Evolutionary conservation across 2,113 vertebrate genomes (phyloP).

Genomic region (Uropsilus gracilis): DNA sequence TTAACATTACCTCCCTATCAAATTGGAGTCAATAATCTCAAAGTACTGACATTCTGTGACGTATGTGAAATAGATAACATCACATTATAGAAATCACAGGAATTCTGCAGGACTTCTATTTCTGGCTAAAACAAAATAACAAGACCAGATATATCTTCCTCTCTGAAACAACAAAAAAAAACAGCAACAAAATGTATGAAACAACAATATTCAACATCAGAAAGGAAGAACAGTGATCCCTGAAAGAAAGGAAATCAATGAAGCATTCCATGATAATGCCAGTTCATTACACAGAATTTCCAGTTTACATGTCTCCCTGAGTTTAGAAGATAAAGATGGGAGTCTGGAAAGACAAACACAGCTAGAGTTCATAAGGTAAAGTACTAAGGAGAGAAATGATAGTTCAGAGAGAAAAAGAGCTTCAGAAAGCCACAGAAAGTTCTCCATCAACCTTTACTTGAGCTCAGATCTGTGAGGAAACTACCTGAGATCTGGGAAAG

Average conservation of each 20-base stretch:
- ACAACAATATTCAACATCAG: background rate
- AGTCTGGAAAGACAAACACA: background rate
- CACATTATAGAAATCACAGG: background rate
- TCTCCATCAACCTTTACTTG: background rate
- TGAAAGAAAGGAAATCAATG: background rate
- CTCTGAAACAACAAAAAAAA: background rate
- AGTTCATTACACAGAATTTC: background rate
- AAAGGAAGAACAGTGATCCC: background rate
- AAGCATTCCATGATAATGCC: background rate
- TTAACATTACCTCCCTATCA: background rate
- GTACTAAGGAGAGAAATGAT: background rate
- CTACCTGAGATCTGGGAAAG: background rate
- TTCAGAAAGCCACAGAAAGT: background rate
- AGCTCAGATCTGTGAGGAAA: background rate
- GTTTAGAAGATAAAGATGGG: background rate
- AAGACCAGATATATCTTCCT: background rate
- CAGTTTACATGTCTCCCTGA: background rate
- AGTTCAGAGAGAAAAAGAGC: background rate
- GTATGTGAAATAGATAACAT: background rate
- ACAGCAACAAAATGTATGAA: background rate
- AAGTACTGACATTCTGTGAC: background rate
- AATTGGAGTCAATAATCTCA: background rate
- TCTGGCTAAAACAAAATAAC: background rate
- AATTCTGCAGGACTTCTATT: background rate
- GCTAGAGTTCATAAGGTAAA: background rate